Conservation (phyloP, 2,888 invertebrate species). For the Nomada fucata region DNA sequence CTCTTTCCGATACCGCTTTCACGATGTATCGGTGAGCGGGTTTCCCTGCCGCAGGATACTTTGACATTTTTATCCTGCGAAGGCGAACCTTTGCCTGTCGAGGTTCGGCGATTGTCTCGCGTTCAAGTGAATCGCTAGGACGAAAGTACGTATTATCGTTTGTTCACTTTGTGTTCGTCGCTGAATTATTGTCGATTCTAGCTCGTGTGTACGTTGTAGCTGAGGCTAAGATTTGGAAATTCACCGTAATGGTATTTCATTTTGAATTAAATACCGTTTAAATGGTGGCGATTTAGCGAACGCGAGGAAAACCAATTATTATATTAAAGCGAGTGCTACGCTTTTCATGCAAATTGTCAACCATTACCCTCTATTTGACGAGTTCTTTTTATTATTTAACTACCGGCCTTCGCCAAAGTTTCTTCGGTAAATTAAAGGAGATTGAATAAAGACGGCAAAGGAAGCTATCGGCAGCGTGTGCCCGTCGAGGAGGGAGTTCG, state of each 20-base stretch:
- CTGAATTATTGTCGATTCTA: slow-evolving; percentile 7
- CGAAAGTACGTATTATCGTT: slow-evolving; percentile 12
- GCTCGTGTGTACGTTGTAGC: background rate
- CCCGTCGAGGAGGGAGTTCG: background rate
- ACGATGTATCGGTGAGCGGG: slow-evolving; percentile 6
- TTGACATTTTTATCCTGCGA: slow-evolving; percentile 20
- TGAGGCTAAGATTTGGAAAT: background rate
- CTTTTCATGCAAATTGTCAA: slow-evolving; percentile 28
- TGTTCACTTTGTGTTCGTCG: background rate
- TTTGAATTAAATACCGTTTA: background rate
- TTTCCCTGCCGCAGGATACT: background rate
- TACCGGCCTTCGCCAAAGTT: slow-evolving; percentile 24
- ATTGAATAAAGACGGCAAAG: slow-evolving; percentile 24
- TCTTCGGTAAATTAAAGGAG: slow-evolving; percentile 23
- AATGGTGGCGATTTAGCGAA: slow-evolving; percentile 32
- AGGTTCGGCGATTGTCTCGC: background rate
- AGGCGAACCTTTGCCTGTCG: background rate
- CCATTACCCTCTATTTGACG: slow-evolving; percentile 2
- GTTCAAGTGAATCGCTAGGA: background rate
- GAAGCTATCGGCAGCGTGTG: slow-evolving; percentile 26
- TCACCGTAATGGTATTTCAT: too few species aligned
- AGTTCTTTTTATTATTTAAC: background rate
- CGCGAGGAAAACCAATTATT: slow-evolving; percentile 31
- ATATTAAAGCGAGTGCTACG: slow-evolving; percentile 30
- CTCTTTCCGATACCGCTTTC: background rate